Evolutionary conservation across 2,797 vertebrate genomes (phyloP).

Genomic region (Hemitrygon akajei): DNA sequence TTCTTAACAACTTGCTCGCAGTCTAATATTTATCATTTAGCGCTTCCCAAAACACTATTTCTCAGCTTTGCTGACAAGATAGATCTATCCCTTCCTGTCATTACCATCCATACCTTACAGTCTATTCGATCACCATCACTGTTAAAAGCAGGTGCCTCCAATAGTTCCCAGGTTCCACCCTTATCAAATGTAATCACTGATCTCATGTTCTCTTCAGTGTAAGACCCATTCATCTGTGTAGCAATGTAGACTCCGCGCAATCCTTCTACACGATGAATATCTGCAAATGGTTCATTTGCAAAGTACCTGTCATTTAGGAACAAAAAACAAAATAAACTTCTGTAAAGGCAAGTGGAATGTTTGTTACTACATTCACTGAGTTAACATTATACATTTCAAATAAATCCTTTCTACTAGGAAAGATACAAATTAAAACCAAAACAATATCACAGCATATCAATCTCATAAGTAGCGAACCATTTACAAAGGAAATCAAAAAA

Average conservation of each 20-base stretch:
- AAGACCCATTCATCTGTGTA: slow-evolving; percentile 81
- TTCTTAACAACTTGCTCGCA: no score
- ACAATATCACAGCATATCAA: not conserved
- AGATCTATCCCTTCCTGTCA: not conserved
- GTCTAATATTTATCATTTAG: no score
- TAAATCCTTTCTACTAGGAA: not conserved
- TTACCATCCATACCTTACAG: slow-evolving; percentile 69
- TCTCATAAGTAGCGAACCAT: not conserved
- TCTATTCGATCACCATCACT: slow-evolving; percentile 76
- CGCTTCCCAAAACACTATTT: no score
- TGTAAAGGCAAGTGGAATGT: not conserved
- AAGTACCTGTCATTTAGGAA: slow-evolving; percentile 69
- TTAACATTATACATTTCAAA: not conserved
- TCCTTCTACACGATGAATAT: slow-evolving; percentile 87
- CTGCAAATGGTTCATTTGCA: slow-evolving; percentile 86
- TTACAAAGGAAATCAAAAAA: no score
- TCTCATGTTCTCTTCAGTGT: slow-evolving; percentile 88
- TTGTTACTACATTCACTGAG: not conserved
- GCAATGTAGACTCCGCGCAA: slow-evolving; percentile 87
- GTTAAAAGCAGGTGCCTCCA: slow-evolving; percentile 76
- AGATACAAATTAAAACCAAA: not conserved
- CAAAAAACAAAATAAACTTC: not conserved
- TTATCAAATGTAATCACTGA: slow-evolving; percentile 98
- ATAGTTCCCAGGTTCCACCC: slow-evolving; percentile 91
- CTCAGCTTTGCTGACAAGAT: not conserved